Evolutionary conservation across 2,888 invertebrate genomes (phyloP), one percentile per base, ranked within the genome.

Genomic region (Ophonus ardosiacus): DNA sequence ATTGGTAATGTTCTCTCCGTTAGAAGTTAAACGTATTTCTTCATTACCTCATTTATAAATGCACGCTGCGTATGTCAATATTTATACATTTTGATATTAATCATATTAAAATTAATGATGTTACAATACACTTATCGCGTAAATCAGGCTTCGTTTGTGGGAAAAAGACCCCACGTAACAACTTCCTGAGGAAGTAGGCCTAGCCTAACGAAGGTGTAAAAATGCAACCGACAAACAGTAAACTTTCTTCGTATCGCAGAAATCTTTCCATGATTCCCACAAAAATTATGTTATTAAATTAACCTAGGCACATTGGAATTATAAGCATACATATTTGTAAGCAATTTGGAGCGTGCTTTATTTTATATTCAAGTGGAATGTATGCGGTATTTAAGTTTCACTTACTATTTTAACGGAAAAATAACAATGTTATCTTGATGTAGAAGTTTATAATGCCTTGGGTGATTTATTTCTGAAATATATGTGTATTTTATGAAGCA

Each of bases 31-130:
- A 51, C 13, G 43, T 51, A 51, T 51, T 51, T 51, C 10, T 51
- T 13, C 43, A 6, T 51, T 8, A 51, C 8, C 43, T 61, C 59
- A 61, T 61, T 15, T 61, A 8, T 61, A 61, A 61, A 8, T 17
- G 17, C 59, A 61, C 8, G 59, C 59, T 61, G 59, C 59, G 59
- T 61, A 63, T 63, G 63, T 63, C 63, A 63, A 63, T 63, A 24
- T 17, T 17, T 63, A 18, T 24, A 18, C 7, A 21, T 21, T 13
- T 21, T 8, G 63, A 18, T 18, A 24, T 63, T 63, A 63, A 63
- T 63, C 63, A 63, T 63, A 63, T 18, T 63, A 24, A 63, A 63
- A 63, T 24, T 63, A 63, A 63, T 63, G 63, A 63, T 24, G 63
- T 24, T 63, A 63, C 63, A 63, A 63, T 21, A 63, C 5, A 21